Evolutionary conservation across 53 echinoderm and acorn worm genomes (phyloP).

Genomic region (Holothuria scabra): DNA sequence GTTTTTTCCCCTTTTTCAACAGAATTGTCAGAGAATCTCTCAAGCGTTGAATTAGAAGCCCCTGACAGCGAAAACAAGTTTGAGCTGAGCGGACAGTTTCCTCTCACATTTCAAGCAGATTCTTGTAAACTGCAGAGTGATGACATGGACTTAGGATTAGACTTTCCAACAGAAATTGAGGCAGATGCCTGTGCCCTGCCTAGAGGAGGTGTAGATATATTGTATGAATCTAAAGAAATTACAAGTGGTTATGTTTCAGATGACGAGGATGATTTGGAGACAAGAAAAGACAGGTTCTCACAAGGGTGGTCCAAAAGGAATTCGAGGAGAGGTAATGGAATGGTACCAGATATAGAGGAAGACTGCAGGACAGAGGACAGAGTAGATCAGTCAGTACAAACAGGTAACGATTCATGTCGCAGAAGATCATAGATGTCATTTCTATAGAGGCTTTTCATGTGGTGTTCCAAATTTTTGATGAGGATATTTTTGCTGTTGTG

Average conservation of each 20-base stretch:
- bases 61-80: not conserved
- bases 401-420: not conserved
- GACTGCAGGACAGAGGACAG: not conserved
- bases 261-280: not conserved
- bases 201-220: too few relatives aligned
- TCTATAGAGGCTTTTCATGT: too few relatives aligned
- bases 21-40: too few relatives aligned
- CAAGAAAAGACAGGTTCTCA: too few relatives aligned
- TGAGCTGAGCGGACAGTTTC: not conserved
- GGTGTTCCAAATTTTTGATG: too few relatives aligned
- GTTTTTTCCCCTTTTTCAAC: too few relatives aligned
- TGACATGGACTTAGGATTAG: slow-evolving; percentile 11
- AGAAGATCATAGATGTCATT: too few relatives aligned
- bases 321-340: not conserved
- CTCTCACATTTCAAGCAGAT: not conserved
- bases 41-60: slow-evolving; percentile 15
- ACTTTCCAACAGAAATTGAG: slow-evolving; percentile 32
- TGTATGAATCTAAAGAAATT: too few relatives aligned
- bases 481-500: too few relatives aligned
- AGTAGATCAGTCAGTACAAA: slow-evolving; percentile 10
- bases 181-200: slow-evolving; percentile 29
- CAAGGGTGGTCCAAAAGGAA: too few relatives aligned
- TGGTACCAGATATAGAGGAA: slow-evolving; percentile 8
- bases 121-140: not conserved
- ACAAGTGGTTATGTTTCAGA: slow-evolving; percentile 14